Evolutionary conservation across 2,888 invertebrate genomes (phyloP), one percentile per base, ranked within the genome.

Genomic region (Chymomyza fuscimana): DNA sequence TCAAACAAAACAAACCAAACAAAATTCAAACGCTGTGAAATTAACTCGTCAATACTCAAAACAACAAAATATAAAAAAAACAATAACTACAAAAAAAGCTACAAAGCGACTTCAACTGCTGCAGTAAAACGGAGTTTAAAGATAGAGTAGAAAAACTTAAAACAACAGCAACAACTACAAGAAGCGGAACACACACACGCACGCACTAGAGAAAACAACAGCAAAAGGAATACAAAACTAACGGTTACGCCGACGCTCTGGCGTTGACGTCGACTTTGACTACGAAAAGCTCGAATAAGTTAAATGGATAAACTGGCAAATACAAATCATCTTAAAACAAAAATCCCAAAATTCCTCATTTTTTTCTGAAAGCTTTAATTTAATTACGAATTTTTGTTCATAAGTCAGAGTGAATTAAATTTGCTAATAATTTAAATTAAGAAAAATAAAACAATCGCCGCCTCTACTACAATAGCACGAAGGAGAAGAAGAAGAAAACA

Each of bases 11-110:
- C 80, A 85, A 87, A 76, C 77, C 81, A 86, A 85, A 84, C 80
- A 78, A 67, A 77, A 65, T 70, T 82, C 77, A 76, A 82, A 85
- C 82, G 85, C 85, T 85, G 85, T 85, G 85, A 85, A 85, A 85
- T 87, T 87, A 85, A 85, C 85, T 86, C 87, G 87, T 86, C 87
- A 86, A 86, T 86, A 86, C 87, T 86, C 87, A 86, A 87, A 86
- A 74, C 78, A 84, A 79, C 80, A 84, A 86, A 69, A 82, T 78
- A 80, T 74, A 76, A 52, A 72, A 15, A n/a, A 70, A 72, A 64
- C 46, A 54, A 63, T 67, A 65, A 62, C 70, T 72, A 77, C 67
- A 69, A 73, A 71, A 15, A n/a, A 69, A 72, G 71, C 71, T 70
- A 77, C 67, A 69, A 78, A 73, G 66, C 74, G 70, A 72, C 75